Base-by-base conservation (phyloP, 2,113 vertebrate genomes). In the Grammomys surdaster region DNA sequence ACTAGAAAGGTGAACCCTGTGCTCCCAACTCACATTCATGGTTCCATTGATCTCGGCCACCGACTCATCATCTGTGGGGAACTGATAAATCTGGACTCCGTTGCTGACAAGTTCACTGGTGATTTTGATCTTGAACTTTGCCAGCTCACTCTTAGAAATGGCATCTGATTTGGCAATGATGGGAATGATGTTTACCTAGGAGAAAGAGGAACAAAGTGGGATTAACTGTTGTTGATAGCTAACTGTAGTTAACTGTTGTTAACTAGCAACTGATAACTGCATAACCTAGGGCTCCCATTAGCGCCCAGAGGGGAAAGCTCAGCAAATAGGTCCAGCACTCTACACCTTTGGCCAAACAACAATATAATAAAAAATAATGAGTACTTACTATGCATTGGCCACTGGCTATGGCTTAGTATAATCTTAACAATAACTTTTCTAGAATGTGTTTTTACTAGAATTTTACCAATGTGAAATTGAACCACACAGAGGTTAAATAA, bases 41-140 rank as follows among this genome's bases (percentile, higher is more conserved):
- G 99, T 99, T 90, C 99, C 99, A 58, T 99, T 99, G 98, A 99
- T 99, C 98, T 99, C 99, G 0, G 99, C 99, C 98, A 99, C 99
- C 0, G 99, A 99, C 95, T 99, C 99, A 1, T 99, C 99, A 0
- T 99, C 99, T 0, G 99, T 99, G 76, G 99, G 99, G 94, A 99
- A 99, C 98, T 99, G 99, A 98, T 99, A 99, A 97, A 99, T 99
- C 98, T 99, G 99, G 87, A 99, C 99, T 0, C 99, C 99, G 0
- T 99, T 99, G 98, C 99, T 99, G 98, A 99, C 99, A 81, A 99
- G 98, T 95, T 99, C 99, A 2, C 99, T 99, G 92, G 99, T 99
- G 98, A 99, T 99, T 98, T 99, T 99, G 92, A 99, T 99, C 98
- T 99, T 99, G 98, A 99, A 99, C 97, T 99, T 99, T 31, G 99